These are phyloP conservation scores for Sarcophilus harrisii DNA, from an alignment of 2,797 vertebrate species.

Conservation along the genomic window DNA sequence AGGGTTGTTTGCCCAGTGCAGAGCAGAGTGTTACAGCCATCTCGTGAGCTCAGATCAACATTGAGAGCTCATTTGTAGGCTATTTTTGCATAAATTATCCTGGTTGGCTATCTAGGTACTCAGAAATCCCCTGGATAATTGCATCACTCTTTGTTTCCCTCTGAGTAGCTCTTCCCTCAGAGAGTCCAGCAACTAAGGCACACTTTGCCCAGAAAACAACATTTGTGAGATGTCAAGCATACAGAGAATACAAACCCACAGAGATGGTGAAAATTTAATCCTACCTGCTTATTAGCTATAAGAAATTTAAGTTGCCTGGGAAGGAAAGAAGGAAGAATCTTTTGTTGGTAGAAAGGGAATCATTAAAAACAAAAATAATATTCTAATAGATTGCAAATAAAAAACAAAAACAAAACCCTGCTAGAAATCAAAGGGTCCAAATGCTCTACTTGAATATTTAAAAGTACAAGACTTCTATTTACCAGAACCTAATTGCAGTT, in stretches of 20 bases:
- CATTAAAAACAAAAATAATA: neutral
- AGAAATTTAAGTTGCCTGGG: neutral
- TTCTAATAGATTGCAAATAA: neutral
- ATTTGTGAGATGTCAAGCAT: neutral
- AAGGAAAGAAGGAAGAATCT: neutral
- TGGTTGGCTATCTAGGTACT: neutral
- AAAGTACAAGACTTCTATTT: neutral
- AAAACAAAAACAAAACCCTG: neutral
- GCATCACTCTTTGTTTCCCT: neutral
- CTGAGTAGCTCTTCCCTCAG: neutral
- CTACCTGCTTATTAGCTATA: neutral
- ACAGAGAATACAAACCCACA: neutral
- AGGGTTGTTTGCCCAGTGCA: neutral
- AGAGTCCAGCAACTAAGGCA: neutral
- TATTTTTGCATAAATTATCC: neutral
- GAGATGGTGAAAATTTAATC: neutral
- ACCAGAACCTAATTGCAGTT: neutral
- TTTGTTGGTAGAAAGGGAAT: neutral
- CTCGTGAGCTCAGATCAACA: neutral
- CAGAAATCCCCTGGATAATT: neutral
- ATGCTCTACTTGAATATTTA: conserved; percentile 2
- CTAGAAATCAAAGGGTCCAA: neutral
- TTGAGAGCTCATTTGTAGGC: neutral
- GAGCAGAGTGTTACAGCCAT: neutral
- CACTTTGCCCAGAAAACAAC: neutral